Conservation (phyloP, 2,797 vertebrate genomes). For the Picus viridis region DNA sequence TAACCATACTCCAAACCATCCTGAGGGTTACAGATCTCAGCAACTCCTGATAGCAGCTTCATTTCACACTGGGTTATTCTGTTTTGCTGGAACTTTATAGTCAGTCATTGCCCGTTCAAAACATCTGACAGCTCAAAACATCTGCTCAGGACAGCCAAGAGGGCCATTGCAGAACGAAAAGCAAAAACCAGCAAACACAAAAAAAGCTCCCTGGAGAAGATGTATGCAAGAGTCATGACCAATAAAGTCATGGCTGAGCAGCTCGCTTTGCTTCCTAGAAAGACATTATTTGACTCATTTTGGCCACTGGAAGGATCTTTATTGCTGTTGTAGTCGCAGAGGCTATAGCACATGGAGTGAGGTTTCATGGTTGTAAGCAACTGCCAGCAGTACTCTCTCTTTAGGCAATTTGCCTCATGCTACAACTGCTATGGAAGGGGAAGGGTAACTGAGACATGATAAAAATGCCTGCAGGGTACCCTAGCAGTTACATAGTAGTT, state of each 20-base stretch:
- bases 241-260: neutral
- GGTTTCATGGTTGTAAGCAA: neutral
- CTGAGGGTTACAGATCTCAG: neutral
- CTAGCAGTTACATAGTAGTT: neutral
- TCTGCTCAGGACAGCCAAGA: neutral
- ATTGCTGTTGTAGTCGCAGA: neutral
- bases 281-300: neutral
- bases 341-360: rapidly evolving
- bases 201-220: neutral
- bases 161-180: neutral
- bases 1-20: neutral
- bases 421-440: neutral
- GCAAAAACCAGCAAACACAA: neutral
- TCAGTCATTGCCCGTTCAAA: neutral
- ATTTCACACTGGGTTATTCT: neutral
- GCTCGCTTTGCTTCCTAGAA: neutral
- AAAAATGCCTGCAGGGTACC: neutral
- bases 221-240: neutral
- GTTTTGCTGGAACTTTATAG: neutral
- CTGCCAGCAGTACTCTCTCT: neutral
- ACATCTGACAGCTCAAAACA: neutral
- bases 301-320: neutral
- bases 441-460: neutral
- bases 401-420: neutral
- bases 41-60: neutral